Evolutionary conservation across 2,797 vertebrate genomes (phyloP), one percentile per base, ranked within the genome.

Genomic region (Echeneis naucrates): DNA sequence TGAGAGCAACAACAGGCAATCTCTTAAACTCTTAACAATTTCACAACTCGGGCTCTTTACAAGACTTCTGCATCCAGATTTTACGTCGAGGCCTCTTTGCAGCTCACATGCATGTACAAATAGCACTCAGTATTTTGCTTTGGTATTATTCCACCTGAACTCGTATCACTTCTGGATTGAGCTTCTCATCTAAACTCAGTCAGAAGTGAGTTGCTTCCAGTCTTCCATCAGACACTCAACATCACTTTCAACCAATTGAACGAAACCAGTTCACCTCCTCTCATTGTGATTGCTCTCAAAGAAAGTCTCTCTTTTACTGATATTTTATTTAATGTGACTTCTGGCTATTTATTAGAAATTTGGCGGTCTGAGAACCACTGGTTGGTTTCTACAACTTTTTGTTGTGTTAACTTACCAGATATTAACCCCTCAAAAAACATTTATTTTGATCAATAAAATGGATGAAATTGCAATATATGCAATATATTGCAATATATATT

Each of bases 1-100:
- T 68, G 21, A 81, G 55, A 74, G 52, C 45, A 81, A 80, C 58
- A 69, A 55, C 50, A 67, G 74, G 54, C 57, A n/a, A n/a, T n/a
- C n/a, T n/a, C n/a, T n/a, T n/a, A n/a, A 45, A 64, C 73, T 78
- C 59, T 61, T 72, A 72, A 74, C 67, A 55, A 72, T 81, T 70
- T 75, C 70, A 51, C 2, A 0, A 71, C 74, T 83, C 2, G 1
- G 50, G 32, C 55, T 60, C 54, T 51, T 77, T 59, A 70, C 26
- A 76, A 74, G 71, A 76, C 51, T 76, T 76, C 32, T 54, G 70
- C 72, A 72, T 48, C 56, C 2, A 7, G 50, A 17, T 51, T 55
- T 53, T 53, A 57, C 33, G 65, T 66, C 12, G n/a, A 16, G 68
- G 84, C 71, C 40, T 73, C 78, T 80, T 71, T 47, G 42, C 67